Evolutionary conservation across 2,797 vertebrate genomes (phyloP).

Genomic region (Neosalanx taihuensis): DNA sequence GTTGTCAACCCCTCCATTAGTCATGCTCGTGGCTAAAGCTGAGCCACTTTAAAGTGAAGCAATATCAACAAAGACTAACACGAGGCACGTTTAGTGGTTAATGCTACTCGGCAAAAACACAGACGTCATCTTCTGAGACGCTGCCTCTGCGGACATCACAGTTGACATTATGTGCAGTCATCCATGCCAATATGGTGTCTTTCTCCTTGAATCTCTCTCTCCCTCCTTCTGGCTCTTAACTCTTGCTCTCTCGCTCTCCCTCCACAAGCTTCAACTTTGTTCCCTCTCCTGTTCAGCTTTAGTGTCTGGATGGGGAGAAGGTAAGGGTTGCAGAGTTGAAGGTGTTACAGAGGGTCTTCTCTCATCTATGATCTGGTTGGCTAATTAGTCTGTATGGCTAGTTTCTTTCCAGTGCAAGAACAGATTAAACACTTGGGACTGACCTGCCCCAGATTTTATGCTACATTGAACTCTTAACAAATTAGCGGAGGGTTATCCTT

Average conservation of each 20-base stretch:
- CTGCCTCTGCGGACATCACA: slow-evolving; percentile 44
- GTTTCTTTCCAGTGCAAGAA: slow-evolving; percentile 38
- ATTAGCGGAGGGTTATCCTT: slow-evolving; percentile 73
- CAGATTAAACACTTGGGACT: slow-evolving; percentile 73
- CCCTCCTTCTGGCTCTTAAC: slow-evolving; percentile 21
- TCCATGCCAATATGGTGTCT: neutral
- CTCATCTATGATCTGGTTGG: slow-evolving; percentile 60
- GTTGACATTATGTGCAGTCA: slow-evolving; percentile 34
- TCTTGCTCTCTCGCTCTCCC: slow-evolving; percentile 18
- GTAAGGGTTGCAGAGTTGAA: slow-evolving; percentile 44
- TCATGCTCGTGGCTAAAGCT: too few species aligned
- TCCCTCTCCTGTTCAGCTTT: slow-evolving; percentile 24
- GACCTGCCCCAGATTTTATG: slow-evolving; percentile 77
- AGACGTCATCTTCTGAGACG: slow-evolving; percentile 30
- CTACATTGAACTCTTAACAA: slow-evolving; percentile 78
- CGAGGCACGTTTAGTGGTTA: slow-evolving; percentile 14
- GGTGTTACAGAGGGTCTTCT: slow-evolving; percentile 56
- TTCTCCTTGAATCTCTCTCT: slow-evolving; percentile 23
- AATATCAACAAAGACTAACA: neutral
- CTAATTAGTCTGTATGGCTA: slow-evolving; percentile 65
- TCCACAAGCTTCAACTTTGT: neutral
- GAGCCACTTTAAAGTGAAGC: neutral
- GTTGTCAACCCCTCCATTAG: too few species aligned
- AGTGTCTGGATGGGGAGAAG: slow-evolving; percentile 36
- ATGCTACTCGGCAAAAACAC: slow-evolving; percentile 43